Conservation (phyloP, 2,888 invertebrate genomes). For the Yponomeuta malinellus region DNA sequence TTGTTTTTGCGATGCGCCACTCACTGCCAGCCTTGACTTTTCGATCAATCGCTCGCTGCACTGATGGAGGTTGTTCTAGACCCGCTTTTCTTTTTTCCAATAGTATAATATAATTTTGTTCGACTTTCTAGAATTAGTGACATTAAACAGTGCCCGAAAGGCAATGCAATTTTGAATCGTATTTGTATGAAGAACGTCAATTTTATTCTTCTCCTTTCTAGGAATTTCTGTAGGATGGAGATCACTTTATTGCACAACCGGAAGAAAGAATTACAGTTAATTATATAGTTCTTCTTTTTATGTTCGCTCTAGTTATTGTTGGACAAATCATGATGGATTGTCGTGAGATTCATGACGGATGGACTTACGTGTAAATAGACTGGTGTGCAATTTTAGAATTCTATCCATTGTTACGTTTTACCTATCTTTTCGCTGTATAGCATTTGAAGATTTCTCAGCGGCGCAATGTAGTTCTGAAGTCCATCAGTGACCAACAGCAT, state of each 20-base stretch:
- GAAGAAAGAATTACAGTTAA: too few relatives aligned
- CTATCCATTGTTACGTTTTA: not conserved
- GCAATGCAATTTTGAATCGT: not conserved
- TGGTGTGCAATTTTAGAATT: not conserved
- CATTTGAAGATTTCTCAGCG: too few relatives aligned
- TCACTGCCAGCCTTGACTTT: slow-evolving; percentile 12
- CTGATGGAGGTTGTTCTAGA: slow-evolving; percentile 3
- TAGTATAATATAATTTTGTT: not conserved
- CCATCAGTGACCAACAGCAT: too few relatives aligned
- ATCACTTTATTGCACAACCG: too few relatives aligned
- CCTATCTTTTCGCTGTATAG: not conserved
- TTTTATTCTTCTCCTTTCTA: too few relatives aligned
- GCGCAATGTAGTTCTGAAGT: too few relatives aligned
- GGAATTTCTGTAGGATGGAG: too few relatives aligned
- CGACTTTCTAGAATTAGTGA: not conserved
- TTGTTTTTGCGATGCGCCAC: slow-evolving; percentile 25
- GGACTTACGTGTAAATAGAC: not conserved
- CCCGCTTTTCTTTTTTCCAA: not conserved
- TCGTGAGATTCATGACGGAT: not conserved
- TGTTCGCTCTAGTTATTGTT: not conserved
- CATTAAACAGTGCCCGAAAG: not conserved
- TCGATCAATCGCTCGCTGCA: slow-evolving; percentile 15
- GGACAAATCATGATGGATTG: not conserved
- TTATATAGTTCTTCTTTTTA: too few relatives aligned
- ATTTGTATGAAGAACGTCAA: too few relatives aligned